phyloP scores from a whole-genome alignment of 2,888 invertebrate species.

The Melinaea marsaeus region DNA sequence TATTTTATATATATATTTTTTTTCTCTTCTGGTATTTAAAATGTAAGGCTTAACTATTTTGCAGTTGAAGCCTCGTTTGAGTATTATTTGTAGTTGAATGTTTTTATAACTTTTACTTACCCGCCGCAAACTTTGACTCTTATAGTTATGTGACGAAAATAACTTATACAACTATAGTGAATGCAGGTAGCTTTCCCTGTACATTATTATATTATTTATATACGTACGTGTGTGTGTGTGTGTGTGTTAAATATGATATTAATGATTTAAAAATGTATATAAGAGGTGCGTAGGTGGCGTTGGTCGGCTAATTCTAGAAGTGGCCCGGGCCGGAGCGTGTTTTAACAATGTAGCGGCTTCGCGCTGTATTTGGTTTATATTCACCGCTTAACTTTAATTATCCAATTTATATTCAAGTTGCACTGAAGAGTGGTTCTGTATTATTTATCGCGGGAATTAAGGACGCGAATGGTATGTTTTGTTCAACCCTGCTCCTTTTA shows the following conservation, averaged over 20 bases:
- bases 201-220: background rate
- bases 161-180: background rate
- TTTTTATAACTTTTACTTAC: conserved; percentile 3
- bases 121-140: background rate
- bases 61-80: too few relatives aligned
- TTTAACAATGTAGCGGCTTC: conserved; percentile 39
- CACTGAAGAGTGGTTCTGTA: conserved; percentile 64
- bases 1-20: too few relatives aligned
- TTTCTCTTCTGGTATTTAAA: too few relatives aligned
- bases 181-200: background rate
- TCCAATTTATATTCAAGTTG: conserved; percentile 72
- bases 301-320: conserved; percentile 5
- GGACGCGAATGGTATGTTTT: conserved; percentile 46
- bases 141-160: conserved; percentile 3
- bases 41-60: too few relatives aligned
- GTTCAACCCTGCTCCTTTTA: conserved; percentile 34
- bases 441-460: conserved; percentile 64
- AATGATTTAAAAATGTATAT: background rate
- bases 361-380: conserved; percentile 57
- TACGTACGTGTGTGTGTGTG: background rate
- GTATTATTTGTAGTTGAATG: conserved; percentile 5
- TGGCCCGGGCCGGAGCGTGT: conserved; percentile 11
- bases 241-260: background rate
- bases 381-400: conserved; percentile 68
- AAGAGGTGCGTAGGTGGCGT: background rate